Evolutionary conservation across 64 coral and sea anemone species (phyloP).

Genomic region (Montipora cactus): DNA sequence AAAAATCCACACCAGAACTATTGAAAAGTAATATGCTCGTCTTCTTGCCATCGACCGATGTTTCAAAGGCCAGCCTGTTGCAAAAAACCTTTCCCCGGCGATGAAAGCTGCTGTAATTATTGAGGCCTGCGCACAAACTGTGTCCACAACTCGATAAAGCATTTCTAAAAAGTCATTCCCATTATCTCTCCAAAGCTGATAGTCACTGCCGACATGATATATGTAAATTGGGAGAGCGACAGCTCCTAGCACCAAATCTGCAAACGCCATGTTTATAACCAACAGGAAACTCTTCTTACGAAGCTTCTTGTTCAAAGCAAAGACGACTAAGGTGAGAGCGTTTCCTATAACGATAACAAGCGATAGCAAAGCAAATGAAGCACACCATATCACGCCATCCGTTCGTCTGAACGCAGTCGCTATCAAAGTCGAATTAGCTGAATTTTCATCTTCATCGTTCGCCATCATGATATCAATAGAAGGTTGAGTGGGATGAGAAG

Average conservation of each 20-base stretch:
- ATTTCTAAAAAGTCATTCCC: constrained; percentile 7
- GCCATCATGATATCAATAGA: background rate
- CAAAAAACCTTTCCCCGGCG: constrained; percentile 25
- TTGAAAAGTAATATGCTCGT: background rate
- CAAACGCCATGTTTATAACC: constrained; percentile 50
- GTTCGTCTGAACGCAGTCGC: background rate
- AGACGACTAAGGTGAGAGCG: background rate
- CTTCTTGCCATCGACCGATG: background rate
- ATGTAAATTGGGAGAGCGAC: background rate
- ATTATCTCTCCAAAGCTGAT: background rate
- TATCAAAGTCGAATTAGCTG: background rate
- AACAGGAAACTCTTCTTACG: constrained; percentile 48
- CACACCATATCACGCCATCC: constrained; percentile 20
- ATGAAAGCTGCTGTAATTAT: constrained; percentile 44
- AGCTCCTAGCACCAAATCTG: constrained; percentile 36
- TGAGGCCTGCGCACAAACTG: constrained; percentile 35
- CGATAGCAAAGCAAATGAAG: background rate
- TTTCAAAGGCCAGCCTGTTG: constrained; percentile 29
- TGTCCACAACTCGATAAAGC: constrained; percentile 10
- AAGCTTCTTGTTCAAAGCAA: constrained; percentile 46
- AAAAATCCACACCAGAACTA: background rate
- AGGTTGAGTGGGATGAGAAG: too few relatives aligned
- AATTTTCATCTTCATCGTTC: background rate
- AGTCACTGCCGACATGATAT: constrained; percentile 1
- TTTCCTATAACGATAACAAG: constrained; percentile 18